Evolutionary conservation across 2,797 vertebrate species (phyloP).

Genomic region (Mergus octosetaceus): DNA sequence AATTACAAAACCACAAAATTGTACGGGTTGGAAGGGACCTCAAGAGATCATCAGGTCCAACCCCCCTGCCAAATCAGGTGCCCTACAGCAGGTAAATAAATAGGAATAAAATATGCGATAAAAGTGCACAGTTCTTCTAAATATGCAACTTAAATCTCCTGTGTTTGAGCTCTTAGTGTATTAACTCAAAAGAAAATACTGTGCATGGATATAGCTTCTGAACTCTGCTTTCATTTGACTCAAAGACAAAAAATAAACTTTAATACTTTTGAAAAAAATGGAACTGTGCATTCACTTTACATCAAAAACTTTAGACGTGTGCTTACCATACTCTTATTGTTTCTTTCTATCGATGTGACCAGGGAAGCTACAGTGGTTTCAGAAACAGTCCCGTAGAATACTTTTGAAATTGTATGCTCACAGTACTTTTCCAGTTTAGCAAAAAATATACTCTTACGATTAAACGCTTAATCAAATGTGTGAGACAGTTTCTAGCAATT

Average conservation of each 20-base stretch:
- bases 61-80: too few relatives aligned
- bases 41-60: too few relatives aligned
- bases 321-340: background rate
- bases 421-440: background rate
- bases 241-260: background rate
- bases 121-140: background rate
- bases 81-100: too few relatives aligned
- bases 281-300: rapidly evolving
- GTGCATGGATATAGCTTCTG: background rate
- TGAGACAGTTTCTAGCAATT: background rate
- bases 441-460: background rate
- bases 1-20: too few relatives aligned
- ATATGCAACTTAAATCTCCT: background rate
- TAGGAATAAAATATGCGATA: background rate
- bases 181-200: background rate
- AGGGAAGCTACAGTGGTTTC: background rate
- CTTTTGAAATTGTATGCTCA: rapidly evolving
- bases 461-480: background rate
- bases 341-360: background rate
- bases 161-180: background rate
- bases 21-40: too few relatives aligned
- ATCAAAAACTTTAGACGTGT: background rate
- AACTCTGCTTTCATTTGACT: background rate
- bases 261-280: background rate
- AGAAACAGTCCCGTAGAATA: background rate